Evolutionary conservation across 2,888 invertebrate species (phyloP).

Genomic region (Heliconius cydno): DNA sequence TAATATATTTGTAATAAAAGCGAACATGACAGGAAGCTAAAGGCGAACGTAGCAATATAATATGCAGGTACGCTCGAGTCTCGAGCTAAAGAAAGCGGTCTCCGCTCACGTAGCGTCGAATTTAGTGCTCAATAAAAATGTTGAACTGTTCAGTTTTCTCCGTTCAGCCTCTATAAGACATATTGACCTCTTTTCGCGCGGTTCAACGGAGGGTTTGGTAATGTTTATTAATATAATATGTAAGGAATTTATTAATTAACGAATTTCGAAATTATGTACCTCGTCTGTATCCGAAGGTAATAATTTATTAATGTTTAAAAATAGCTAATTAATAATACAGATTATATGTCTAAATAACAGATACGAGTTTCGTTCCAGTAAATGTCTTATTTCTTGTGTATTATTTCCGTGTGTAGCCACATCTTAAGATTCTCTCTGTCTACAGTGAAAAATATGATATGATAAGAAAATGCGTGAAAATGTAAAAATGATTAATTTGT

Average conservation of each 20-base stretch:
- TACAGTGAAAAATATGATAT: not conserved
- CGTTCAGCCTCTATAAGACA: constrained; percentile 31
- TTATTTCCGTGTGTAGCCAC: not conserved
- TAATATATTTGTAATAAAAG: constrained; percentile 25
- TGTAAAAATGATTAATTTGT: not conserved
- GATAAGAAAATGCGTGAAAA: not conserved
- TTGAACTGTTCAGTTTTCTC: constrained; percentile 40
- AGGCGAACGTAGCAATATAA: constrained; percentile 27
- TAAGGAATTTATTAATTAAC: not conserved
- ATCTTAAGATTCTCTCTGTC: not conserved
- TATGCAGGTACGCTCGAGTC: constrained; percentile 27
- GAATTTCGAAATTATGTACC: not conserved
- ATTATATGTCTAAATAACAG: not conserved
- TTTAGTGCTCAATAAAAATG: constrained; percentile 46
- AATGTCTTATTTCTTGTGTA: not conserved
- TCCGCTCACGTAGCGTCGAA: constrained; percentile 39
- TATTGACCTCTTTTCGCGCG: constrained; percentile 28
- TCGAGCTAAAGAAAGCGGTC: constrained; percentile 34
- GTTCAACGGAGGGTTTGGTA: not conserved
- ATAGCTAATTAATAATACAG: not conserved
- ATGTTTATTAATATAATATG: not conserved
- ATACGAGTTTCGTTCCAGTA: not conserved
- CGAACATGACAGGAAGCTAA: constrained; percentile 23
- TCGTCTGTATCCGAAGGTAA: not conserved
- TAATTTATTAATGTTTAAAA: too few species aligned